Evolutionary conservation across 35 echinoderm and acorn worm genomes (phyloP).

Genomic region (Hemicentrotus pulcherrimus): DNA sequence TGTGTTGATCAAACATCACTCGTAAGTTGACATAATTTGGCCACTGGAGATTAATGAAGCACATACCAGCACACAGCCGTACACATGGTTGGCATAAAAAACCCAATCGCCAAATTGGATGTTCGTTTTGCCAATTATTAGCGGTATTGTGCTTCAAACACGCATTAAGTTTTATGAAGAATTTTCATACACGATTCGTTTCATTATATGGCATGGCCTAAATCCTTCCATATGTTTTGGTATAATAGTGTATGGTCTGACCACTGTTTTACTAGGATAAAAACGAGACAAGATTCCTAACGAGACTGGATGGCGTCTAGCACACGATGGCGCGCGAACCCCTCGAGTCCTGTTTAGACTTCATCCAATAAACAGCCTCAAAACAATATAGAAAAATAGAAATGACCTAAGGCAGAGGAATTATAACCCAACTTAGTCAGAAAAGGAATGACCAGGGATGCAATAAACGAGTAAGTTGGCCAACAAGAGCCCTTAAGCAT

Average conservation of each 20-base stretch:
- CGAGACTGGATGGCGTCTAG: background rate
- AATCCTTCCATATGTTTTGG: background rate
- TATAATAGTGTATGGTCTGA: background rate
- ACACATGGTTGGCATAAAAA: background rate
- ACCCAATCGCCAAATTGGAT: background rate
- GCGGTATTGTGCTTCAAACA: background rate
- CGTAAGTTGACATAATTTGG: background rate
- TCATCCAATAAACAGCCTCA: too few species aligned
- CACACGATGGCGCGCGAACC: background rate
- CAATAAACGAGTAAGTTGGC: too few species aligned
- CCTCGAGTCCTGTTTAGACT: too few species aligned
- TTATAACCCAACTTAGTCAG: too few species aligned
- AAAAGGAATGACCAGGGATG: too few species aligned
- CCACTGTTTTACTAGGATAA: background rate
- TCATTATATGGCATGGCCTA: background rate
- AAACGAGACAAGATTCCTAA: background rate
- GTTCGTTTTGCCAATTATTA: background rate
- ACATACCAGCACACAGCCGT: background rate
- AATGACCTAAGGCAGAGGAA: too few species aligned
- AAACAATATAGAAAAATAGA: too few species aligned
- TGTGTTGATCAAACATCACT: background rate
- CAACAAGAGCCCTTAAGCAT: too few species aligned
- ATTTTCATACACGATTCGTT: background rate
- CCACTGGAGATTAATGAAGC: too few species aligned
- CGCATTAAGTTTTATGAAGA: background rate